phyloP scores from a whole-genome alignment of 2,797 vertebrate species.

The Gymnocypris eckloni region DNA sequence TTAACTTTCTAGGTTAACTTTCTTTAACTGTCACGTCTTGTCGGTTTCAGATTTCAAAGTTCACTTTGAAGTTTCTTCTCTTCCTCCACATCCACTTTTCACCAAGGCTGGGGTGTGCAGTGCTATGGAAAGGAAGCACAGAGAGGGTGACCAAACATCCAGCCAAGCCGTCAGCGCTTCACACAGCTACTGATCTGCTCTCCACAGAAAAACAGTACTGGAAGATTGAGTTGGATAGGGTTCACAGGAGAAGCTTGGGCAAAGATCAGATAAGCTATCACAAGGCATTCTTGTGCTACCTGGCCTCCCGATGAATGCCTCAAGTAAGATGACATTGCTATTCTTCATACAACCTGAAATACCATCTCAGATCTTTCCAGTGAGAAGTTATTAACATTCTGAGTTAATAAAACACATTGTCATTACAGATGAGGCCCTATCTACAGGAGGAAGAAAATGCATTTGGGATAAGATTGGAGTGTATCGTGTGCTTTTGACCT shows the following conservation, averaged over 20 bases:
- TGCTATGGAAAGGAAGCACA: slow-evolving; percentile 24
- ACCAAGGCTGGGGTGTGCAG: slow-evolving; percentile 28
- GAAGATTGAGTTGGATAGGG: slow-evolving; percentile 74
- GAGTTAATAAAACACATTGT: background rate
- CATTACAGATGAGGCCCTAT: slow-evolving; percentile 8
- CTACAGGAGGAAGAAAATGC: background rate
- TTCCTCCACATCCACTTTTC: slow-evolving; percentile 18
- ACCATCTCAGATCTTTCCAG: slow-evolving; percentile 10
- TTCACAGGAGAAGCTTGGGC: slow-evolving; percentile 71
- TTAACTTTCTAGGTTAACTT: background rate
- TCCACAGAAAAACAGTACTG: slow-evolving; percentile 69
- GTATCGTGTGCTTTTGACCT: slow-evolving; percentile 55
- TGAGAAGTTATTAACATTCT: background rate
- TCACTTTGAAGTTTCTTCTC: slow-evolving; percentile 6
- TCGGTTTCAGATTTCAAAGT: slow-evolving; percentile 5
- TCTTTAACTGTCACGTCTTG: background rate
- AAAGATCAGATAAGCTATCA: slow-evolving; percentile 69
- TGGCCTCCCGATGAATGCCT: slow-evolving; percentile 63
- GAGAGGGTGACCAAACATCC: slow-evolving; percentile 52
- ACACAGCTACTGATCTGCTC: slow-evolving; percentile 69
- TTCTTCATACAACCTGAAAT: slow-evolving; percentile 26
- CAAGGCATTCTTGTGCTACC: slow-evolving; percentile 66
- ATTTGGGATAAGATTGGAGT: background rate
- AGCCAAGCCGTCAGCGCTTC: slow-evolving; percentile 58
- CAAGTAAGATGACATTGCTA: slow-evolving; percentile 52